Base-by-base conservation (phyloP, 2,113 vertebrate genomes). In the Cebus imitator region DNA sequence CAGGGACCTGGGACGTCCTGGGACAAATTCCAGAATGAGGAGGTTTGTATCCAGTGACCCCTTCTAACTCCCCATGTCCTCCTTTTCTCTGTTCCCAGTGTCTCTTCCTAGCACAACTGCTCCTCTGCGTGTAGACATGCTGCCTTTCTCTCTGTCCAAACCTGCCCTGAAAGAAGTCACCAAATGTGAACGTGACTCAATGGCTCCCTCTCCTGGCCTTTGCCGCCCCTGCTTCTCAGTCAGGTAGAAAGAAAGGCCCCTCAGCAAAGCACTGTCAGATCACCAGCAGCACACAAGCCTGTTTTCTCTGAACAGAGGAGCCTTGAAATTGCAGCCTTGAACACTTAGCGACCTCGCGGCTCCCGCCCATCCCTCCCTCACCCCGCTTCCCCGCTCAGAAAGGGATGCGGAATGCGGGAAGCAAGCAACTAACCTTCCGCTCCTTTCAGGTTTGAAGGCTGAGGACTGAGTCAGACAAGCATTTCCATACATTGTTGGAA, bases 181-280 rank as follows among this genome's bases (percentile, higher is more conserved):
- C 0, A 0, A 5, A 2, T 9, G 25, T 0, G 1, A 72, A 23
- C 4, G 0, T 21, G 61, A 94, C 82, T 95, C 93, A n/a, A 45
- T 17, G 68, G 81, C 95, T 82, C 97, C 97, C 93, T 81, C 97
- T 97, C 30, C 88, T 0, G 94, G 79, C 68, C 57, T 2, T 32
- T 5, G 17, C 48, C 8, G 45, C 30, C 23, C 40, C 64, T 30
- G 61, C 72, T 23, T 32, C 52, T 45, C 16, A 0, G 17, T 50
- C 64, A 0, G 21, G 18, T 8, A 30, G 40, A 48, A 75, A 76
- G 79, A 64, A 40, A 68, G 57, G 17, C 70, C 57, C 35, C 2
- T 20, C 13, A 23, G 68, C 12, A 27, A 48, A 83, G 52, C 27
- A 0, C 21, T 1, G 12, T 40, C 73, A n/a, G n/a, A 18, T 21